phyloP scores from a whole-genome alignment of 2,113 vertebrate genomes.

The Malurus melanocephalus region DNA sequence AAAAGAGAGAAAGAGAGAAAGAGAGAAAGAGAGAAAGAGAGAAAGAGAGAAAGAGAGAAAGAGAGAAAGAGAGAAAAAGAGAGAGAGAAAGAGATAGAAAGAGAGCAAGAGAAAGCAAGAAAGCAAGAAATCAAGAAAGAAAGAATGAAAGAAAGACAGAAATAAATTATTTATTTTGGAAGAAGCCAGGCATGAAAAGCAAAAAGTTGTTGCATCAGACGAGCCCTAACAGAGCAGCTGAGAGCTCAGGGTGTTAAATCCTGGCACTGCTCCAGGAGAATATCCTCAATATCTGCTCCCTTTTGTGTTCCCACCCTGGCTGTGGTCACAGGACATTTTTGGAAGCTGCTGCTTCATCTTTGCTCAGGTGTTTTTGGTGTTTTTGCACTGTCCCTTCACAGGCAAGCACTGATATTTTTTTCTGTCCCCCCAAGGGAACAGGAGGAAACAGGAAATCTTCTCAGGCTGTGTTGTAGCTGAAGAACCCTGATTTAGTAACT shows the following conservation, averaged over 20 bases:
- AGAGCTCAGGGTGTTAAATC: background rate
- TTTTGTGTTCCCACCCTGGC: background rate
- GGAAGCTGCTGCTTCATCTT: background rate
- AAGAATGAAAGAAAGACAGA: background rate
- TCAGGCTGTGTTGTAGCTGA: background rate
- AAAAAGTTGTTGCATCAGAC: background rate
- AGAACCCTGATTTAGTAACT: background rate
- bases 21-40: too few species aligned
- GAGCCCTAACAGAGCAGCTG: background rate
- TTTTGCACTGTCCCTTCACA: background rate
- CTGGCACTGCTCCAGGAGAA: background rate
- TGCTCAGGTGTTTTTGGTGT: background rate
- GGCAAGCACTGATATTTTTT: background rate
- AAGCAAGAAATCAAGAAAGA: rapidly evolving
- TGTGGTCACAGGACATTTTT: background rate
- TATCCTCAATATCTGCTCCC: background rate
- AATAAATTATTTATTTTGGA: background rate
- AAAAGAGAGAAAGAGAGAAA: too few species aligned
- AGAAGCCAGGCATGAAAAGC: slow-evolving; percentile 14
- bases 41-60: too few species aligned
- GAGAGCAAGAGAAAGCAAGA: too few species aligned
- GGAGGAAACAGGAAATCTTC: background rate
- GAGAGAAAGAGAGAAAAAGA: too few species aligned
- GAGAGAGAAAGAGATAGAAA: too few species aligned
- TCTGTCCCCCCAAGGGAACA: background rate